Evolutionary conservation across 2,888 invertebrate species (phyloP), one percentile per base, ranked within the genome.

Genomic region (Napeogenes sylphis): DNA sequence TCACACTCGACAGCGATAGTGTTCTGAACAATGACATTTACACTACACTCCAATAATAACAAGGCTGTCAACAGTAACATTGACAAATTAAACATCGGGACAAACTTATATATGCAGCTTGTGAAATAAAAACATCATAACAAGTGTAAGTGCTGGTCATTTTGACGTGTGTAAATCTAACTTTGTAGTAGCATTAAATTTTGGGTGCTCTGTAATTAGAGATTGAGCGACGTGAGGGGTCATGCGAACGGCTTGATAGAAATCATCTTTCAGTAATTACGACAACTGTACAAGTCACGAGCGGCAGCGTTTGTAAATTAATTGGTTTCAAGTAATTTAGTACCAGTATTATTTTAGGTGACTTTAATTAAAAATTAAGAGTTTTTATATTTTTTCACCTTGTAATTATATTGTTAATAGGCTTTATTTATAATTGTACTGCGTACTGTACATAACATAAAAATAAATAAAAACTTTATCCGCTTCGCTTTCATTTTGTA

Each of bases 11-110:
- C 8, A 8, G 38, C 21, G 5, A 47, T 47, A 47, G 51, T 51
- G 10, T 8, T 51, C 10, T 30, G 30, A 51, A 51, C 51, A 51
- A 51, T 51, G 30, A 30, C 51, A 51, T 51, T 51, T 10, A 30
- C 8, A 30, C 30, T 47, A 13, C 47, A 47, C 6, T 47, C 13
- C 14, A 51, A 51, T 82, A 84, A 85, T 87, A 86, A 85, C 83
- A 75, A 81, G 77, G 68, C 84, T 86, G 85, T 87, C 89, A 86
- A 77, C 79, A 75, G 75, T 78, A 85, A 87, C 87, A 86, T 85
- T 89, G 87, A 90, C 88, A 87, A 88, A 89, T 89, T 88, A 86
- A 87, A 88, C 83, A 86, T 82, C 82, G 84, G 68, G 62, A 68
- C 73, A 68, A 73, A 65, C 35, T 67, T 70, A 64, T 35, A 35